A percentile compares a stretch with the other conserved stretches of the same genome.
Conservation (phyloP, 1,140 invertebrate genomes). For the Nasonia vitripennis region DNA sequence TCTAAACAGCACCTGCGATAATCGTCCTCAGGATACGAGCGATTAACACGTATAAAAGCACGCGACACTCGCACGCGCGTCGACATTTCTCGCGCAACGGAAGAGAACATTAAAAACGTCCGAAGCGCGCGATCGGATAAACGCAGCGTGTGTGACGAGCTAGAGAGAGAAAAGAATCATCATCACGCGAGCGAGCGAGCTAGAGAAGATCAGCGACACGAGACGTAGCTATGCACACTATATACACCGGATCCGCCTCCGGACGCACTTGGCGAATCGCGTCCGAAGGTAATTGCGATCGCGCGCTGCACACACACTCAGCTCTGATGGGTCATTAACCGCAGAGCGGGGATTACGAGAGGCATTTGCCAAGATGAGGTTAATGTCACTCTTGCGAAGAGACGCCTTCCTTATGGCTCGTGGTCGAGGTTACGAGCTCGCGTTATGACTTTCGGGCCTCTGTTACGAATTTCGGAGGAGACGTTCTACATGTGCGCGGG, state of each 20-base stretch:
- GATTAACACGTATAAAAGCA: background rate
- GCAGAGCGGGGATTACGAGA: background rate
- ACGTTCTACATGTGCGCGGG: too few relatives aligned
- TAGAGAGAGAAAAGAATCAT: too few relatives aligned
- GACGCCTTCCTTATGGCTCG: background rate
- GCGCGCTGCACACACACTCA: constrained; percentile 24
- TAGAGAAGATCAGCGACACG: constrained; percentile 53
- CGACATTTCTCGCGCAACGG: background rate
- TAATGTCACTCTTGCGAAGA: background rate
- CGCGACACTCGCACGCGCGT: background rate
- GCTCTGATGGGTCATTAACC: constrained; percentile 34
- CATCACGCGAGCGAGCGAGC: background rate
- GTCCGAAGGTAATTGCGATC: constrained; percentile 59
- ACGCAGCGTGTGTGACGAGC: background rate
- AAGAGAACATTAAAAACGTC: background rate
- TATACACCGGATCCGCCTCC: constrained; percentile 60
- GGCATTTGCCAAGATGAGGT: background rate
- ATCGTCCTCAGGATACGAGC: background rate
- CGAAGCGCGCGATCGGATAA: background rate
- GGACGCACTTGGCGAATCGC: constrained; percentile 53
- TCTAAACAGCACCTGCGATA: background rate
- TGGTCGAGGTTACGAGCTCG: background rate
- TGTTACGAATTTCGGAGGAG: background rate
- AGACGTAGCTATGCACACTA: constrained; percentile 31
- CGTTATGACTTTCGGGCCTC: background rate